Evolutionary conservation across 2,888 invertebrate species (phyloP), one percentile per base, ranked within the genome.

Genomic region (Drosophila borealis): DNA sequence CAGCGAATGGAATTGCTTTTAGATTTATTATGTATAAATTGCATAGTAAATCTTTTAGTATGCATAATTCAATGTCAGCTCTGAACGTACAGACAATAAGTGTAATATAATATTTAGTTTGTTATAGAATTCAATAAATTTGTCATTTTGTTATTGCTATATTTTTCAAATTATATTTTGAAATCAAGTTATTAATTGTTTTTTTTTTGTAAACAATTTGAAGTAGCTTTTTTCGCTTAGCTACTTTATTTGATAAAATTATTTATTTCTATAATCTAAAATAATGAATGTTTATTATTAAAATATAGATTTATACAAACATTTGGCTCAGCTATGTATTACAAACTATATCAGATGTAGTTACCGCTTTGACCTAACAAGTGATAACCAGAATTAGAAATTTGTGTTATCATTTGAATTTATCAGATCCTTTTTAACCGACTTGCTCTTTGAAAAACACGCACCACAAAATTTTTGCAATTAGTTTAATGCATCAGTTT

Each of bases 401-500:
- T 29, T 29, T 8, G 8, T 9, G 8, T 29, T 29, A 29, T 45
- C 19, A 8, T 36, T 41, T 29, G 3, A 14, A 21, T 37, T 34
- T 36, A 14, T 33, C 13, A n/a, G 9, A 37, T 25, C 33, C 5
- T 17, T 63, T 45, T 55, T 64, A 48, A 36, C 45, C 56, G 62
- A 76, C 61, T 69, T 75, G 57, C 51, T 48, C 41, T 48, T 34
- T 36, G 4, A 57, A 39, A 57, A 48, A 65, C 39, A 48, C 64
- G 33, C 46, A 42, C 14, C 25, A 9, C 45, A 68, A 53, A 54
- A 59, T 66, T 64, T 70, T 53, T 68, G 67, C 80, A 84, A 83
- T 82, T 74, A 82, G 77, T 72, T 77, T 69, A 80, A 74, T 82
- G 79, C 74, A 80, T 76, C 63, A 79, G 60, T 77, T 72, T 79